phyloP scores from a whole-genome alignment of 2,888 invertebrate genomes.

The Cataglyphis albicans region DNA sequence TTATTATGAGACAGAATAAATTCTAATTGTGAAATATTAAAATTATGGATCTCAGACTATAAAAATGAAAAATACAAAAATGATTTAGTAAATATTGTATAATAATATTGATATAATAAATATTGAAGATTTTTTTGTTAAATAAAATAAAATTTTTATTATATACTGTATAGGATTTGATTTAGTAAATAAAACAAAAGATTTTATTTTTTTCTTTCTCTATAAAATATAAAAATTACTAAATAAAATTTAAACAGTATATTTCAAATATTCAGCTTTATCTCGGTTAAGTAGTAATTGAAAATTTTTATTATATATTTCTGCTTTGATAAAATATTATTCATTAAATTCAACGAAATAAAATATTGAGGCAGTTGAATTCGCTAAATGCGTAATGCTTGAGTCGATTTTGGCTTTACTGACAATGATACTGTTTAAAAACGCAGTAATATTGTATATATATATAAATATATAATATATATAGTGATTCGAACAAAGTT shows the following conservation, averaged over 20 bases:
- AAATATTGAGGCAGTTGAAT: constrained; percentile 24
- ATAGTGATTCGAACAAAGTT: constrained; percentile 29
- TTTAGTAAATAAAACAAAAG: background rate
- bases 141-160: background rate
- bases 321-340: background rate
- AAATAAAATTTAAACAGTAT: background rate
- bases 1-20: background rate
- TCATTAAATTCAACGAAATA: background rate
- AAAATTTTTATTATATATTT: constrained; percentile 1
- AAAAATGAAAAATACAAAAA: background rate
- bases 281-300: constrained; percentile 12
- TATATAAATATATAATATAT: too few species aligned
- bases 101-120: background rate
- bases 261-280: background rate
- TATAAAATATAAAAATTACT: background rate
- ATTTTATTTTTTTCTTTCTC: too few species aligned
- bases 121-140: background rate
- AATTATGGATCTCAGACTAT: background rate
- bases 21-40: background rate
- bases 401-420: background rate
- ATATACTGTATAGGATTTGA: background rate
- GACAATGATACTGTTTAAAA: constrained; percentile 16
- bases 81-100: too few species aligned
- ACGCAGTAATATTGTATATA: background rate
- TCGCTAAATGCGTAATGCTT: constrained; percentile 9